phyloP scores from a whole-genome alignment of 1,140 invertebrate species.

The Lepidotrigona ventralis region DNA sequence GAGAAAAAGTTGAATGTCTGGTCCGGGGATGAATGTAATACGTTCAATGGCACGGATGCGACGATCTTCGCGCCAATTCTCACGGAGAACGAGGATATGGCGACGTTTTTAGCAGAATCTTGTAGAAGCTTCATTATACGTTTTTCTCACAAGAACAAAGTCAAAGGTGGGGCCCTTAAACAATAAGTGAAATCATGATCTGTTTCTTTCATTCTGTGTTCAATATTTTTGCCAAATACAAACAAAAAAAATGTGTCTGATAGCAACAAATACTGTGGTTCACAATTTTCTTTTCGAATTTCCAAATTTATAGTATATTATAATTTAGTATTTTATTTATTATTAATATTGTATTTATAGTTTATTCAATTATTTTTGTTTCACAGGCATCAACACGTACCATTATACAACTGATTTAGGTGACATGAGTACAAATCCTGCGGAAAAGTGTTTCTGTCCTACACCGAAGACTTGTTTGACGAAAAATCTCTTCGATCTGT shows the following conservation, averaged over 20 bases:
- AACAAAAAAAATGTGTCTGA: too few relatives aligned
- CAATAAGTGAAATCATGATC: too few relatives aligned
- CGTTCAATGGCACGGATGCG: slow-evolving; percentile 86
- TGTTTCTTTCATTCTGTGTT: too few relatives aligned
- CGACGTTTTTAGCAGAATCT: slow-evolving; percentile 84
- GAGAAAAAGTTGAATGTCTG: slow-evolving; percentile 82
- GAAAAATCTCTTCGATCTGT: slow-evolving; percentile 86
- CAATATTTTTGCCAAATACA: too few relatives aligned
- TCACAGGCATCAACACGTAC: slow-evolving; percentile 84
- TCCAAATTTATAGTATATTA: too few relatives aligned
- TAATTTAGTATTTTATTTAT: too few relatives aligned
- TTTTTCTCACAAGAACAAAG: slow-evolving; percentile 47
- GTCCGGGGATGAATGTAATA: slow-evolving; percentile 84
- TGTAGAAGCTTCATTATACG: slow-evolving; percentile 81
- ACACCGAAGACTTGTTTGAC: slow-evolving; percentile 84
- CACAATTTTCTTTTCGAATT: too few relatives aligned
- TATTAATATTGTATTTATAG: too few relatives aligned
- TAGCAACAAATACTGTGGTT: too few relatives aligned
- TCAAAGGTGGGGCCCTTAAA: slow-evolving; percentile 54
- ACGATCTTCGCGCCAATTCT: slow-evolving; percentile 88
- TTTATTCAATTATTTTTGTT: neutral
- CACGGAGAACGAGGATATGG: slow-evolving; percentile 80
- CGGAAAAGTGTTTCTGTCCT: slow-evolving; percentile 87
- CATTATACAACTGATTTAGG: slow-evolving; percentile 86
- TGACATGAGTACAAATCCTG: slow-evolving; percentile 84